phyloP scores from a whole-genome alignment of 2,888 invertebrate genomes.

The Drosophila barbarae region DNA sequence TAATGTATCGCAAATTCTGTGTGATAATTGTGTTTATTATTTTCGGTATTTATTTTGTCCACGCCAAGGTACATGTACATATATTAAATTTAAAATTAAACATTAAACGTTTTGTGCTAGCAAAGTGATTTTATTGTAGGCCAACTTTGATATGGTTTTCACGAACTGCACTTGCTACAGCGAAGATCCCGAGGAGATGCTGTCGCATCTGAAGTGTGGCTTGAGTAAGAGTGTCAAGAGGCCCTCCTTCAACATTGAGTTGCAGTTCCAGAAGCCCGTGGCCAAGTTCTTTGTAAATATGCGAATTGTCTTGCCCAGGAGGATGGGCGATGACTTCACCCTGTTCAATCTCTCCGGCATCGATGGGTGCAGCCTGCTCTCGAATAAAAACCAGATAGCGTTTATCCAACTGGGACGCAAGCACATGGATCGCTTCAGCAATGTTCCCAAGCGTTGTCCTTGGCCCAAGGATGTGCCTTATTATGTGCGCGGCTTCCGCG shows the following conservation, averaged over 20 bases:
- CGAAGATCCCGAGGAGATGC: constrained; percentile 29
- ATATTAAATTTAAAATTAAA: background rate
- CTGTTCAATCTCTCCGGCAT: constrained; percentile 44
- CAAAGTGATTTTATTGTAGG: constrained; percentile 11
- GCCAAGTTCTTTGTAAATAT: constrained; percentile 39
- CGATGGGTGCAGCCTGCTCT: constrained; percentile 51
- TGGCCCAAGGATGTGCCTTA: constrained; percentile 39
- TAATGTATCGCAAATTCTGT: constrained; percentile 20
- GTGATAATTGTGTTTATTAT: constrained; percentile 13
- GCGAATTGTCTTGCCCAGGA: constrained; percentile 39
- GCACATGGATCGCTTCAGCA: constrained; percentile 38
- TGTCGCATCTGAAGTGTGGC: constrained; percentile 38
- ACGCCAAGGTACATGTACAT: constrained; percentile 21
- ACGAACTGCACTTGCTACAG: constrained; percentile 34
- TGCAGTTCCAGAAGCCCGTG: constrained; percentile 40
- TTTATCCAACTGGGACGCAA: constrained; percentile 42
- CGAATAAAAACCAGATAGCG: constrained; percentile 48
- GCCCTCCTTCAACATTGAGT: constrained; percentile 47
- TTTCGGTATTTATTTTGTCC: background rate
- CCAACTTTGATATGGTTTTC: constrained; percentile 45
- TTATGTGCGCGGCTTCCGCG: constrained; percentile 48
- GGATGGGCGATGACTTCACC: constrained; percentile 16
- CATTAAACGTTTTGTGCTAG: too few species aligned
- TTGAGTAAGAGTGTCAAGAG: constrained; percentile 45
- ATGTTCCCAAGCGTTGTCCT: constrained; percentile 42